phyloP scores from a whole-genome alignment of 2,888 invertebrate genomes.

The Cheilosia impressa region DNA sequence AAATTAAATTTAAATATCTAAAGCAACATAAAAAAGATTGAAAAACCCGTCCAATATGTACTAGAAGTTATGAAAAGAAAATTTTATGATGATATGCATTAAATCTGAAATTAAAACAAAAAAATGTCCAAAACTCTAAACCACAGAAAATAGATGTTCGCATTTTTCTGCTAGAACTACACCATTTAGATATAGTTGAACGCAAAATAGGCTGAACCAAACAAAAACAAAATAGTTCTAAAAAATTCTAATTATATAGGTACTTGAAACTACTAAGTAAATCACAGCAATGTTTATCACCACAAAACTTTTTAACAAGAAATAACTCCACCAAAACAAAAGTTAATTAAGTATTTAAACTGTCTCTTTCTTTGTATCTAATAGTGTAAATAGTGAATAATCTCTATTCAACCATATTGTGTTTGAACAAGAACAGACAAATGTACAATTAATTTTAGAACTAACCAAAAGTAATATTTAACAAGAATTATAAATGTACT shows the following conservation, averaged over 20 bases:
- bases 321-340: constrained; percentile 62
- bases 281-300: constrained; percentile 50
- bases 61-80: constrained; percentile 70
- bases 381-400: constrained; percentile 57
- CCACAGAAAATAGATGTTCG: constrained; percentile 44
- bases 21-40: constrained; percentile 74
- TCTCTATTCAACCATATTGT: constrained; percentile 44
- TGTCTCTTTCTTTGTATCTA: constrained; percentile 42
- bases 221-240: constrained; percentile 41
- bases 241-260: constrained; percentile 19
- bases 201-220: constrained; percentile 68
- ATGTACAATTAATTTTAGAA: constrained; percentile 70
- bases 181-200: constrained; percentile 59
- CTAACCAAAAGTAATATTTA: constrained; percentile 27
- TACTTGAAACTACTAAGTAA: constrained; percentile 26
- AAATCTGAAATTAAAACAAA: constrained; percentile 42
- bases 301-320: constrained; percentile 58
- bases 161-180: constrained; percentile 31
- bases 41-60: constrained; percentile 74
- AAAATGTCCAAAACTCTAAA: constrained; percentile 57
- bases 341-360: constrained; percentile 14
- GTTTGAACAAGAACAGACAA: constrained; percentile 57
- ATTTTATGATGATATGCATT: constrained; percentile 46
- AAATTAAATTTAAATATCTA: constrained; percentile 50
- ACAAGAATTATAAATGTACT: constrained; percentile 64